These are phyloP conservation scores for Noctua fimbriata DNA, from an alignment of 2,888 invertebrate species.

Conservation along the genomic window DNA sequence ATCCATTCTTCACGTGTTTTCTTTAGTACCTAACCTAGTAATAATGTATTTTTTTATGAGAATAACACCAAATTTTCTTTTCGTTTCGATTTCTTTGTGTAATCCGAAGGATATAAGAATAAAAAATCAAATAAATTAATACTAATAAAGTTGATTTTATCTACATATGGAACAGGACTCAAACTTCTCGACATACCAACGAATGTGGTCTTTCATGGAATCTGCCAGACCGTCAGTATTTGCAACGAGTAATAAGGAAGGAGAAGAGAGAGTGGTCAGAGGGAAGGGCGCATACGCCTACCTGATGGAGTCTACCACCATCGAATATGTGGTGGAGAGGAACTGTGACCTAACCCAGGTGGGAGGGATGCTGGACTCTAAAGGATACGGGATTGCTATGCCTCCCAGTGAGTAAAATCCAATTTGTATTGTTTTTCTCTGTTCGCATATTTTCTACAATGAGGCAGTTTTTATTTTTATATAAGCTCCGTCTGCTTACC, in stretches of 20 bases:
- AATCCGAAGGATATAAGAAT: not conserved
- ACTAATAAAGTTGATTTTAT: not conserved
- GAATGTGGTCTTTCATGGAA: constrained; percentile 99
- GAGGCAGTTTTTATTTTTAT: not conserved
- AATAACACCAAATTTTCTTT: not conserved
- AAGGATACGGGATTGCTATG: constrained; percentile 98
- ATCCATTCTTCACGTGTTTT: not conserved
- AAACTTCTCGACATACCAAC: constrained; percentile 97
- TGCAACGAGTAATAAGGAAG: constrained; percentile 95
- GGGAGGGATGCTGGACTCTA: constrained; percentile 97
- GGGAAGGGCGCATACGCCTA: constrained; percentile 97
- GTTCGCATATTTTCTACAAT: not conserved
- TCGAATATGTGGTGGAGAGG: constrained; percentile 97
- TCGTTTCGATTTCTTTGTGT: not conserved
- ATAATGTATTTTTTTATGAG: not conserved
- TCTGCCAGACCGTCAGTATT: constrained; percentile 97
- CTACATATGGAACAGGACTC: constrained; percentile 92
- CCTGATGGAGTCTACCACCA: constrained; percentile 99
- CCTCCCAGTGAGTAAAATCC: constrained; percentile 93
- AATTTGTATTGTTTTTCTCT: not conserved
- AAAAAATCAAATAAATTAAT: not conserved
- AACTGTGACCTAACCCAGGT: constrained; percentile 97
- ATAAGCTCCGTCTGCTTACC: not conserved
- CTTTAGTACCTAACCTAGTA: not conserved
- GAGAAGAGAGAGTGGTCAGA: constrained; percentile 96